These are phyloP conservation scores for Troides helena DNA, from an alignment of 2,888 invertebrate genomes.

Conservation along the genomic window DNA sequence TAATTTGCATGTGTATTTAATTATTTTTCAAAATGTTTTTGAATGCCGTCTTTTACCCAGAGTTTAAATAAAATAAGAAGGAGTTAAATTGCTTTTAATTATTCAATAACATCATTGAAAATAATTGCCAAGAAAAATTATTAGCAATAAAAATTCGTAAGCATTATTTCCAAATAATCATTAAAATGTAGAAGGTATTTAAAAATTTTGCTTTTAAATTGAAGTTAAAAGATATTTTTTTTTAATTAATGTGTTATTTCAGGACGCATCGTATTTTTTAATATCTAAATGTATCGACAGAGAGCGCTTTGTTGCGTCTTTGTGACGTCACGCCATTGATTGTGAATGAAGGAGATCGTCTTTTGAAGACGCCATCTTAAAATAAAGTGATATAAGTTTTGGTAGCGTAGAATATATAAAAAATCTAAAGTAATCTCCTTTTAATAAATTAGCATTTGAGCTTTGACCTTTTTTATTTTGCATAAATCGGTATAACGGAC, in stretches of 20 bases:
- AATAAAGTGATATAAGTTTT: slow-evolving; percentile 82
- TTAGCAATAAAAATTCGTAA: background rate
- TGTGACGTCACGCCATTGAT: slow-evolving; percentile 79
- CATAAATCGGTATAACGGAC: slow-evolving; percentile 88
- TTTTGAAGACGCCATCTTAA: slow-evolving; percentile 80
- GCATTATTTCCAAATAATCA: too few relatives aligned
- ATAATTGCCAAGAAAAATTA: background rate
- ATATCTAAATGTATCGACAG: slow-evolving; percentile 46
- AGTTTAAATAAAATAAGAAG: slow-evolving; percentile 1
- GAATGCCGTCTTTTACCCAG: background rate
- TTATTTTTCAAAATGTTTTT: background rate
- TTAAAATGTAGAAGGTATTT: too few relatives aligned
- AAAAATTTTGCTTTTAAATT: background rate
- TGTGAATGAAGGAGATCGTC: slow-evolving; percentile 72
- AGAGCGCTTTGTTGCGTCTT: slow-evolving; percentile 66
- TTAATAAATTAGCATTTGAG: slow-evolving; percentile 64
- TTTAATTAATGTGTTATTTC: slow-evolving; percentile 7
- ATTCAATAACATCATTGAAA: background rate
- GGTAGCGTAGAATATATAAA: slow-evolving; percentile 78
- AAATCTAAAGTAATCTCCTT: slow-evolving; percentile 77
- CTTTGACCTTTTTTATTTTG: slow-evolving; percentile 64
- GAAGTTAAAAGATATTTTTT: background rate
- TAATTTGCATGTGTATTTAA: background rate
- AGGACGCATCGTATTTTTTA: slow-evolving; percentile 36
- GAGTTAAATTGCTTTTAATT: background rate